Evolutionary conservation across 1,140 invertebrate genomes (phyloP).

Genomic region (Drosophila triauraria): DNA sequence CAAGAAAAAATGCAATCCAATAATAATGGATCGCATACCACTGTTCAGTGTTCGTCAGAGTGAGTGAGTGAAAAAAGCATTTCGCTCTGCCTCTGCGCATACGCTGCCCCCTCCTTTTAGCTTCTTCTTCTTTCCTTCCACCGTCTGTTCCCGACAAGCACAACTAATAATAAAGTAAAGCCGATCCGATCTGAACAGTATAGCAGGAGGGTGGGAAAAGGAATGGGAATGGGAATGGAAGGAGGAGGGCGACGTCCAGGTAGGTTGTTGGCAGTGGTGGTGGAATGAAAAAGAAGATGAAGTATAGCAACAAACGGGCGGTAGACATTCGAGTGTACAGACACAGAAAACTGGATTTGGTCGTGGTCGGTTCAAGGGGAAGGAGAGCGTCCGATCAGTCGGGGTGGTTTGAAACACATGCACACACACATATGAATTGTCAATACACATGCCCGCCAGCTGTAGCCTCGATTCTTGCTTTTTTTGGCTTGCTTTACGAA

Average conservation of each 20-base stretch:
- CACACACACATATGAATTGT: slow-evolving; percentile 51
- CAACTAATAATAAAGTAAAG: slow-evolving; percentile 81
- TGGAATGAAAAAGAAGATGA: slow-evolving; percentile 78
- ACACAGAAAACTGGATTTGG: slow-evolving; percentile 74
- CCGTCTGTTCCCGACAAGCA: slow-evolving; percentile 63
- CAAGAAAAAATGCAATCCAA: slow-evolving; percentile 10
- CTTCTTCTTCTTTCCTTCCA: slow-evolving; percentile 10
- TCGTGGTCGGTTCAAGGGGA: slow-evolving; percentile 8
- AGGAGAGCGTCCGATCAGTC: slow-evolving; percentile 32
- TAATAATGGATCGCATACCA: slow-evolving; percentile 24
- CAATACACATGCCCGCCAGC: slow-evolving; percentile 71
- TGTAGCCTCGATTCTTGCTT: slow-evolving; percentile 64
- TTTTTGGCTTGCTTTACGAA: slow-evolving; percentile 35
- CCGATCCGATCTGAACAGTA: slow-evolving; percentile 45
- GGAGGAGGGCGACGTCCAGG: slow-evolving; percentile 22
- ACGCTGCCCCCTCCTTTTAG: slow-evolving; percentile 15
- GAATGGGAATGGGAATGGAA: slow-evolving; percentile 3
- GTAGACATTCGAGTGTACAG: slow-evolving; percentile 72
- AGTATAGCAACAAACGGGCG: slow-evolving; percentile 70
- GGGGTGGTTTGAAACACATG: slow-evolving; percentile 68
- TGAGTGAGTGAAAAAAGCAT: slow-evolving; percentile 51
- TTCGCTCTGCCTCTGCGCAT: slow-evolving; percentile 53
- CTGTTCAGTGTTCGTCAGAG: slow-evolving; percentile 33
- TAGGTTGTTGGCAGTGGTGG: slow-evolving; percentile 57
- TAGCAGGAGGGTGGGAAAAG: slow-evolving; percentile 1